Conservation (phyloP, 2,888 invertebrate species). For the Phytoseiulus persimilis region DNA sequence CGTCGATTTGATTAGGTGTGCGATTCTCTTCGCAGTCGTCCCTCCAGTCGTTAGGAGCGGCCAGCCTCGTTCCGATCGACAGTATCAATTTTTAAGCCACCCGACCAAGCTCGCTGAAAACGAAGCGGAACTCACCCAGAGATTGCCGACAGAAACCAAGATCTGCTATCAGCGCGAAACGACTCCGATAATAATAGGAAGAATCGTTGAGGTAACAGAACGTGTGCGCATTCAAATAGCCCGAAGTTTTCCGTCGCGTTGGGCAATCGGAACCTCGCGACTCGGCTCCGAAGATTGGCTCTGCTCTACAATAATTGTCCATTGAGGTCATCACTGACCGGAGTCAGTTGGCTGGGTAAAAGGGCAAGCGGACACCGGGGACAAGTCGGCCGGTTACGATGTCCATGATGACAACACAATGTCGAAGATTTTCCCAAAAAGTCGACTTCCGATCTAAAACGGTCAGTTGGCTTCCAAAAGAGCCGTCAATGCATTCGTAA, state of each 20-base stretch:
- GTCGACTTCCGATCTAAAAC: not conserved
- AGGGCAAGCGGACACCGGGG: not conserved
- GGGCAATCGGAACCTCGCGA: not conserved
- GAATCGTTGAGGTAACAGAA: not conserved
- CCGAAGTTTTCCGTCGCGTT: not conserved
- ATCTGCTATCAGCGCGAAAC: not conserved
- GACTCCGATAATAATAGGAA: not conserved
- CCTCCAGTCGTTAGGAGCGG: not conserved
- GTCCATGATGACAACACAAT: not conserved
- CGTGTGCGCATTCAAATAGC: not conserved
- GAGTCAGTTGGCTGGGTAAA: not conserved
- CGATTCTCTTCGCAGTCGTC: not conserved
- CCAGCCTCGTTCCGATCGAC: too few relatives aligned
- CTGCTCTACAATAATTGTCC: not conserved
- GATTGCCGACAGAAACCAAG: not conserved
- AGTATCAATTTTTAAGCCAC: too few relatives aligned
- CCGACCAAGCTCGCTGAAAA: too few relatives aligned
- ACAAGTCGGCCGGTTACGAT: not conserved
- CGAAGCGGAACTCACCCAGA: not conserved
- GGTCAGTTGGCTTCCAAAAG: not conserved
- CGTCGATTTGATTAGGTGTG: not conserved
- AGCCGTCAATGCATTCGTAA: not conserved
- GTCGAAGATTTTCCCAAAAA: not conserved
- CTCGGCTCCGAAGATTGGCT: not conserved
- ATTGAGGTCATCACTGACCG: not conserved